Percentiles rank a stretch among this genome's conserved stretches.
Conservation (phyloP, 2,888 invertebrate genomes). For the Ommatoiulus sabulosus region DNA sequence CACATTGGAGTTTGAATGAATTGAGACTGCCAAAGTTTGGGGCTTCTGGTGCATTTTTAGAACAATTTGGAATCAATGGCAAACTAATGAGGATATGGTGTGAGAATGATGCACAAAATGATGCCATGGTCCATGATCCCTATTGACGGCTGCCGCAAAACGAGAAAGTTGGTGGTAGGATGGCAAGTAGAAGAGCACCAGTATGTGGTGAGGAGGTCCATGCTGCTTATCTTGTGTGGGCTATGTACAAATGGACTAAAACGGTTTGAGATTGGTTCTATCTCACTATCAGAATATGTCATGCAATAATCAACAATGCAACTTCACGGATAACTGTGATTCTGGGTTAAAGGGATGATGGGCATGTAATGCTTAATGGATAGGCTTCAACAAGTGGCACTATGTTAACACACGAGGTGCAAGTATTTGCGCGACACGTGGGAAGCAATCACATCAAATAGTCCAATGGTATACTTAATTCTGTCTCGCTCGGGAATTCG, state of each 20-base stretch:
- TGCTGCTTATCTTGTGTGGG: conserved; percentile 4
- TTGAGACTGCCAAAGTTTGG: not conserved
- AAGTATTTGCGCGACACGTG: conserved; percentile 38
- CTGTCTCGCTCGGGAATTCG: conserved; percentile 21
- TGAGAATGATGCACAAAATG: not conserved
- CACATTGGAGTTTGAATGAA: not conserved
- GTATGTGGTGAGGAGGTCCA: conserved; percentile 9
- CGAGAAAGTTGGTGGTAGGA: not conserved
- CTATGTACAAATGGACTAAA: conserved; percentile 45
- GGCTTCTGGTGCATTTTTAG: conserved; percentile 18
- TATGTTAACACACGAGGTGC: conserved; percentile 49
- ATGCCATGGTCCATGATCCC: conserved; percentile 21
- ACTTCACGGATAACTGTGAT: conserved; percentile 32
- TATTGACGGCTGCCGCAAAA: conserved; percentile 22
- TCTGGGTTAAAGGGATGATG: conserved; percentile 44
- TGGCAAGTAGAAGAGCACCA: conserved; percentile 48
- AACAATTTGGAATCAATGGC: conserved; percentile 25
- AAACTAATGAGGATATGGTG: conserved; percentile 8
- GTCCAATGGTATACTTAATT: conserved; percentile 55
- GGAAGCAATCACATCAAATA: conserved; percentile 53
- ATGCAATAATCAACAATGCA: conserved; percentile 42
- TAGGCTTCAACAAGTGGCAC: conserved; percentile 54
- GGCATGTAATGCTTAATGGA: conserved; percentile 46
- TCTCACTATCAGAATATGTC: conserved; percentile 39
- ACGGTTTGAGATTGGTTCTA: conserved; percentile 48